A percentile compares a stretch with the other conserved stretches of the same genome.
Evolutionary conservation across 1,140 invertebrate genomes (phyloP).

Genomic region (Drosophila oshimai): DNA sequence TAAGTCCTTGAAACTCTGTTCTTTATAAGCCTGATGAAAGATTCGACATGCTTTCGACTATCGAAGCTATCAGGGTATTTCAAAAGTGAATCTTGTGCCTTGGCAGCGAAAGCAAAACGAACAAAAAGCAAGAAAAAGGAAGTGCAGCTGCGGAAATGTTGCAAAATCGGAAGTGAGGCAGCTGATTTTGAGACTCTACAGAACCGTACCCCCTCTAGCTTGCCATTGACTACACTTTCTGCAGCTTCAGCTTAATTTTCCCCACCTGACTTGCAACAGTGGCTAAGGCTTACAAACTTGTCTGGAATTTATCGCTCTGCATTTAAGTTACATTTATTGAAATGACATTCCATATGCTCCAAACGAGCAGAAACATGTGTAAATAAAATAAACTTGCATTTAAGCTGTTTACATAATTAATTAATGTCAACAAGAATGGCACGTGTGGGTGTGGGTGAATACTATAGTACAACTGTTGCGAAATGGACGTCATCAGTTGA

Average conservation of each 20-base stretch:
- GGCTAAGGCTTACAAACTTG: background rate
- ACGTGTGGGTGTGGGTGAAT: background rate
- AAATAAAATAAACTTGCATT: conserved; percentile 80
- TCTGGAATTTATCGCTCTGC: background rate
- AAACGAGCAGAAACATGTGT: conserved; percentile 64
- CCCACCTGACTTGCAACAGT: background rate
- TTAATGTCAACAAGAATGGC: conserved; percentile 65
- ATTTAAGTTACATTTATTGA: conserved; percentile 34
- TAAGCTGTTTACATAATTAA: conserved; percentile 79
- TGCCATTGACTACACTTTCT: conserved; percentile 29
- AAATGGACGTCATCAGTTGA: background rate
- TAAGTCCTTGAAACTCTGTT: background rate
- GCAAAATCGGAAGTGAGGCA: conserved; percentile 51
- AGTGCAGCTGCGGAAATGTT: conserved; percentile 45
- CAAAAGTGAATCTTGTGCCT: conserved; percentile 2
- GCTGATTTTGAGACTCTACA: conserved; percentile 13
- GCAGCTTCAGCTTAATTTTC: background rate
- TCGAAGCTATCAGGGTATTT: background rate
- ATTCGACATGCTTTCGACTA: conserved; percentile 1
- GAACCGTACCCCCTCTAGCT: too few species aligned
- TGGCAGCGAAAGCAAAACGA: background rate
- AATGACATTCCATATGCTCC: conserved; percentile 17
- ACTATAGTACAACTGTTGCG: background rate
- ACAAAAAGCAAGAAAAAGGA: conserved; percentile 7
- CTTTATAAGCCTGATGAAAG: background rate